Evolutionary conservation across 92 coral and sea anemone genomes (phyloP).

Genomic region (Epizoanthus ramosus): DNA sequence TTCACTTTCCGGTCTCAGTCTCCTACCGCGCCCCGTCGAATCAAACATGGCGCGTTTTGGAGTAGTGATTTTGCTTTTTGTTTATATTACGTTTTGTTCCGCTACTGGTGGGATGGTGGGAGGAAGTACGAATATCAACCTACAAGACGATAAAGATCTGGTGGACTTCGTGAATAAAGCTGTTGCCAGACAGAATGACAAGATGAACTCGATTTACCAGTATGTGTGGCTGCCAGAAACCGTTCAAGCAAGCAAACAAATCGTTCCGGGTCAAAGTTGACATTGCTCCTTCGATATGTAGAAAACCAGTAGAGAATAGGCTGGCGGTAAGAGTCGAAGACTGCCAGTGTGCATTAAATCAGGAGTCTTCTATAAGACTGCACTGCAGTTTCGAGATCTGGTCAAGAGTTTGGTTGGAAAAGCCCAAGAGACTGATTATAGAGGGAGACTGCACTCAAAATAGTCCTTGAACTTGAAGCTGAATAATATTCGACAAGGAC

Average conservation of each 20-base stretch:
- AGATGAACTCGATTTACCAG: slow-evolving; percentile 25
- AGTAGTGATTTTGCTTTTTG: background rate
- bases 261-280: slow-evolving; percentile 35
- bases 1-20: too few species aligned
- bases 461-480: too few species aligned
- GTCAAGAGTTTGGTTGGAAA: background rate
- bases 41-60: background rate
- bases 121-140: background rate
- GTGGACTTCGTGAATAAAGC: background rate
- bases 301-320: background rate
- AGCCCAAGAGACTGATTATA: background rate
- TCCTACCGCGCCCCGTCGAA: too few species aligned
- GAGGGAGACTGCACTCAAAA: too few species aligned
- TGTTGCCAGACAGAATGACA: slow-evolving; percentile 17
- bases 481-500: too few species aligned
- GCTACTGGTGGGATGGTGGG: background rate
- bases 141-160: background rate
- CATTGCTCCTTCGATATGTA: slow-evolving; percentile 15
- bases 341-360: background rate
- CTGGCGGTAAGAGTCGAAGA: background rate
- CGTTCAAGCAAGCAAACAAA: slow-evolving; percentile 11
- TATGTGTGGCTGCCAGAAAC: slow-evolving; percentile 8
- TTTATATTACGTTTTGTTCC: background rate
- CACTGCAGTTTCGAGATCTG: slow-evolving; percentile 14
- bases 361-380: background rate